A percentile compares a stretch with the other conserved stretches of the same genome.
These are phyloP conservation scores for Porphyrio hochstetteri DNA, from an alignment of 2,113 vertebrate genomes.

Conservation along the genomic window DNA sequence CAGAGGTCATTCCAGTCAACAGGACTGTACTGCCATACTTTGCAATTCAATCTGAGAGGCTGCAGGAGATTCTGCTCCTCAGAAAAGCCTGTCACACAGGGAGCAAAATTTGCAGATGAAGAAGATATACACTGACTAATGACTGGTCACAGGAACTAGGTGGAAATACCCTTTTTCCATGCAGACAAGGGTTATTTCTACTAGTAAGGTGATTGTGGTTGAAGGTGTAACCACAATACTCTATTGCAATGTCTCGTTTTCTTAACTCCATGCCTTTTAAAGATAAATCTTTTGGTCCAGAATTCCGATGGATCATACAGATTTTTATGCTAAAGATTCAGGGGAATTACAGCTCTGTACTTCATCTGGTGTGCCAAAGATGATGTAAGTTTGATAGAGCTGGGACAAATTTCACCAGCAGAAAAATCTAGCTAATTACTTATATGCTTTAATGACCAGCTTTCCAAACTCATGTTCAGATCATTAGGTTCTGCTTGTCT, in stretches of 20 bases:
- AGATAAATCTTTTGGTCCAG: not conserved
- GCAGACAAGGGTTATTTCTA: not conserved
- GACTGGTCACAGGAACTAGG: not conserved
- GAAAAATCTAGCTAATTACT: not conserved
- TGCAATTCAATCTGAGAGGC: not conserved
- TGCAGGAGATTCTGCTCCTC: not conserved
- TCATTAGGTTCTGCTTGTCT: not conserved
- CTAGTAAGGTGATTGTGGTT: not conserved
- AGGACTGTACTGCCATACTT: not conserved
- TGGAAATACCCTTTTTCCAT: not conserved
- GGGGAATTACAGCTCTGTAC: not conserved
- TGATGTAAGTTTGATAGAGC: not conserved
- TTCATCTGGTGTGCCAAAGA: not conserved
- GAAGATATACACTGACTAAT: not conserved
- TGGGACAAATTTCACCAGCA: not conserved
- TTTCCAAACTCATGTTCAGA: not conserved
- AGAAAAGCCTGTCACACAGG: not conserved
- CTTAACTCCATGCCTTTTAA: not conserved
- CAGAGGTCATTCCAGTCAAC: conserved; percentile 52
- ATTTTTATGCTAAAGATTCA: not conserved
- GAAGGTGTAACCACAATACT: not conserved
- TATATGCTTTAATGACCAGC: not conserved
- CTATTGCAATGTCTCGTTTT: not conserved
- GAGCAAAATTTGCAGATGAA: not conserved
- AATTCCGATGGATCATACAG: not conserved